Percentiles rank a stretch among this genome's conserved stretches.
Conservation (phyloP, 2,888 invertebrate species). For the Clepsis dumicolana region DNA sequence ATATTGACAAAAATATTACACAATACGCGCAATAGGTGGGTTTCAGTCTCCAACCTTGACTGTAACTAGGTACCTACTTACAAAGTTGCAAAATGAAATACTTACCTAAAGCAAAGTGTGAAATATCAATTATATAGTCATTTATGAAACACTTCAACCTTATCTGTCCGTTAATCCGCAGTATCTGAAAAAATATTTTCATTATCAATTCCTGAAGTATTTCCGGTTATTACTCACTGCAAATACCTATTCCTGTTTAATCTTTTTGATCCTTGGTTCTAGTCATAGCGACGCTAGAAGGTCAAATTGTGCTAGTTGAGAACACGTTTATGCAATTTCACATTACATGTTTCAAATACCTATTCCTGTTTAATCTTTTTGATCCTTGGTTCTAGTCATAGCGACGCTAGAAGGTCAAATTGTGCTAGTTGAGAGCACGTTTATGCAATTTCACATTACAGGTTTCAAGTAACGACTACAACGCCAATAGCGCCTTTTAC, state of each 20-base stretch:
- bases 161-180: neutral
- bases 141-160: neutral
- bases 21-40: no score
- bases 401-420: neutral
- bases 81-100: no score
- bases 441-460: neutral
- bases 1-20: no score
- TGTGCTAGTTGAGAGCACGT: neutral
- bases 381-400: no score
- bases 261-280: no score
- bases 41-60: no score
- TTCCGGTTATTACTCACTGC: neutral
- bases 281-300: neutral
- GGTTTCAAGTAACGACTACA: neutral
- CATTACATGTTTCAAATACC: neutral
- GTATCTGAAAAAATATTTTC: neutral
- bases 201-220: neutral
- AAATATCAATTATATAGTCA: neutral
- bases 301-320: neutral
- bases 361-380: no score
- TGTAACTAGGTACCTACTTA: neutral
- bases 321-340: neutral
- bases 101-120: no score
- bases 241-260: no score
- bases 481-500: constrained; percentile 3